Base-by-base conservation (phyloP, 2,888 invertebrate genomes). In the Drosophila limbata region DNA sequence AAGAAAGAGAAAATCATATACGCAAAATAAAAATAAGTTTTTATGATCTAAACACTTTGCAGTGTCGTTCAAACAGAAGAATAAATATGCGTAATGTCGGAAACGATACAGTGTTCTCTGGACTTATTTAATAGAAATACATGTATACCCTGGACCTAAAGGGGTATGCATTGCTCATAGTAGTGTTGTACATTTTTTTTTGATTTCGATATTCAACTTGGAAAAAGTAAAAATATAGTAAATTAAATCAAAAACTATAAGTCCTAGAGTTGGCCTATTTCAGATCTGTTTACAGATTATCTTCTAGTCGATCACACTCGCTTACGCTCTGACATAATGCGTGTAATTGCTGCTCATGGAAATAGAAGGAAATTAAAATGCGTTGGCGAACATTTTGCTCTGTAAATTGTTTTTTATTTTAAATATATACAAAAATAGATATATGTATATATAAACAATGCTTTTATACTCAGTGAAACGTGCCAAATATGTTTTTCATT, bases 291-390 rank as follows among this genome's bases (percentile, higher is more conserved):
- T 44, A 33, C 19, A 19, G 9, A 21, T 21, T 11, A 40, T 44
- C 44, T 35, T 13, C 3, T 33, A 33, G 44, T 44, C 55, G 5
- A 44, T 21, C 44, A 21, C 15, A 15, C 4, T 25, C 13, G 39
- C 4, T 39, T 11, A 2, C 13, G 13, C 44, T 57, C 35, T 33
- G 50, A 11, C 13, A 8, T 2, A 5, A 21, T 44, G 44, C 51
- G 40, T 63, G 73, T 77, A 75, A 77, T 52, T 52, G 28, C n/a
- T 53, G 56, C 9, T 59, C 66, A 59, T 75, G 78, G 63, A 75
- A 75, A 64, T 73, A 57, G 60, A 45, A 67, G 60, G 11, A 17
- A 25, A 19, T 3, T 8, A n/a, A 47, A 78, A 51, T 60, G 69
- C 59, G 69, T 76, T 19, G 74, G 64, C 79, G 42, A 50, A 35